These are phyloP conservation scores for Gibbula magus DNA, from an alignment of 2,888 invertebrate genomes.

Conservation along the genomic window DNA sequence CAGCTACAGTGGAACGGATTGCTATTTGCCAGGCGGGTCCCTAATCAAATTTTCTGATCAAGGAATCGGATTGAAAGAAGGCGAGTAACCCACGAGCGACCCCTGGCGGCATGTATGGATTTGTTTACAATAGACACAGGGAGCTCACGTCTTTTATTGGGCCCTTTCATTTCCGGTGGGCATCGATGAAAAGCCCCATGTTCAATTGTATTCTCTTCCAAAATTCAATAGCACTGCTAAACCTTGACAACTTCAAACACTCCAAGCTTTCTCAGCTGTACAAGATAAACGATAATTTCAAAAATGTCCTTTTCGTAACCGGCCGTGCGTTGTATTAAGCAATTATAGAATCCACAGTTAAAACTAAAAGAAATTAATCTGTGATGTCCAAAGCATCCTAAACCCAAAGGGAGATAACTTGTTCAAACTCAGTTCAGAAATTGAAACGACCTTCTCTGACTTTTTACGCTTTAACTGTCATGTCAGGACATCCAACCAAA, in stretches of 20 bases:
- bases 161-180: background rate
- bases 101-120: background rate
- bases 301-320: too few relatives aligned
- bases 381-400: too few relatives aligned
- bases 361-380: too few relatives aligned
- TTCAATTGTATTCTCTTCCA: constrained; percentile 1
- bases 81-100: background rate
- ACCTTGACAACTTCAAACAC: background rate
- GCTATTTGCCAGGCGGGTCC: constrained; percentile 2
- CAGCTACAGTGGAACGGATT: background rate
- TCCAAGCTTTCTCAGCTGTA: too few relatives aligned
- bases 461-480: too few relatives aligned
- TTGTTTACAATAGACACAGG: background rate
- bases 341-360: too few relatives aligned
- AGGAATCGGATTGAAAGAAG: background rate
- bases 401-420: too few relatives aligned
- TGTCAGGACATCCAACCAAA: too few relatives aligned
- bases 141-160: constrained; percentile 1
- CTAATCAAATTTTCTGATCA: constrained; percentile 11
- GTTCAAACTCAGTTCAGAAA: too few relatives aligned
- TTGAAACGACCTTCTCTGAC: too few relatives aligned
- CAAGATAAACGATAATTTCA: too few relatives aligned
- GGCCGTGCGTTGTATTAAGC: too few relatives aligned
- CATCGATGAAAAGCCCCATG: background rate
- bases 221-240: background rate